Conservation (phyloP, 2,113 vertebrate genomes). For the Myotis brandtii region DNA sequence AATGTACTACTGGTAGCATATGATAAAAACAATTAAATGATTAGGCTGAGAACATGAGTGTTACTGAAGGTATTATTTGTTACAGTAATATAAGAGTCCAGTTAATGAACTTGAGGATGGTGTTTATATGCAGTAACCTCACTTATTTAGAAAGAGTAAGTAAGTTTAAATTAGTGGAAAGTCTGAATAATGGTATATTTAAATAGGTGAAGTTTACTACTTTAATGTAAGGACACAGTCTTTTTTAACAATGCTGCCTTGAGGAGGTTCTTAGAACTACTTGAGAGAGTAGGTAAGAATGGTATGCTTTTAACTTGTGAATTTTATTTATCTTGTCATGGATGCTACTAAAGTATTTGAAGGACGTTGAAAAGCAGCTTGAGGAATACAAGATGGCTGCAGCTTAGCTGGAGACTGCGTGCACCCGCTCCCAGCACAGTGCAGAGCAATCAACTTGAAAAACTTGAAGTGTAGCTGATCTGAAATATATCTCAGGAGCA, state of each 20-base stretch:
- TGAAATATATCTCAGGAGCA: too few relatives aligned
- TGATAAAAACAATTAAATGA: slow-evolving; percentile 24
- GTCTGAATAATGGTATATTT: neutral
- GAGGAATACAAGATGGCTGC: neutral
- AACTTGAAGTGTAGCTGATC: too few relatives aligned
- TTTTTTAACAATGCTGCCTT: neutral
- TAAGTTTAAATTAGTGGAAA: neutral
- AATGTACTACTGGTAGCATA: neutral
- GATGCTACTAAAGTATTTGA: slow-evolving; percentile 26
- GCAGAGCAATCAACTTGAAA: too few relatives aligned
- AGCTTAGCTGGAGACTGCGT: too few relatives aligned
- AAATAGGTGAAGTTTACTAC: neutral
- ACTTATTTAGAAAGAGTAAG: neutral
- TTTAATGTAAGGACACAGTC: neutral
- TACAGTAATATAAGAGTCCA: neutral
- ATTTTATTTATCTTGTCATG: neutral
- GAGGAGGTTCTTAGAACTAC: neutral
- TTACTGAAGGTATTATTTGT: neutral
- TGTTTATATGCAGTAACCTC: neutral
- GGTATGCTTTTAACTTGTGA: neutral
- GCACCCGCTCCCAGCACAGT: too few relatives aligned
- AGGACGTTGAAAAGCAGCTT: slow-evolving; percentile 19
- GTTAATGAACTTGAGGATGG: neutral
- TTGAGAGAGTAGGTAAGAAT: neutral
- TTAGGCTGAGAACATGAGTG: neutral